phyloP scores from a whole-genome alignment of 2,797 vertebrate species.

The Amazonetta brasiliensis region DNA sequence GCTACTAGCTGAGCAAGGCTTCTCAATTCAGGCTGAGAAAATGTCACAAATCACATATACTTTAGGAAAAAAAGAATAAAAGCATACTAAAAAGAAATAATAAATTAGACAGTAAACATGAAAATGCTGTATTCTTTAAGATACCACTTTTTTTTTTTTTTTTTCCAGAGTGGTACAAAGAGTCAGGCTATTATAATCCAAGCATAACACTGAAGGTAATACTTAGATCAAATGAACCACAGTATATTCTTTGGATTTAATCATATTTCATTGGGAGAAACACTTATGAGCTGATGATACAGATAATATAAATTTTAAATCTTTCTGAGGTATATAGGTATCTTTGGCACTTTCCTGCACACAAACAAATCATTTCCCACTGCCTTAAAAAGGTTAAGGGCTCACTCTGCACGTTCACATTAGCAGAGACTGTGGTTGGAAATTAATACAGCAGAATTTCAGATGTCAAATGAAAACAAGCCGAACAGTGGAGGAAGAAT shows the following conservation, averaged over 20 bases:
- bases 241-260: conserved; percentile 9
- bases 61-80: neutral
- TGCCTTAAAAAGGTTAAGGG: neutral
- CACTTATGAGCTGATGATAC: neutral
- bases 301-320: neutral
- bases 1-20: neutral
- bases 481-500: neutral
- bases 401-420: neutral
- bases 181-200: conserved; percentile 22
- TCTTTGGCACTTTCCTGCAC: neutral
- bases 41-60: neutral
- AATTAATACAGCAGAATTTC: neutral
- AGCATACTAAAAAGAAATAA: neutral
- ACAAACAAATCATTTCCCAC: neutral
- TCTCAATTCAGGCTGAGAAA: neutral
- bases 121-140: neutral
- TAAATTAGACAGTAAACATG: neutral
- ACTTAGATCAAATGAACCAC: conserved; percentile 9
- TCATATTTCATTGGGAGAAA: neutral
- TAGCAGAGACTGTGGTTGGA: neutral
- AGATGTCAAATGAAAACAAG: neutral
- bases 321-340: neutral
- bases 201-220: neutral
- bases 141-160: neutral
- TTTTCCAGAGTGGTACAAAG: neutral